phyloP scores from a whole-genome alignment of 2,888 invertebrate genomes.

The Amphipyra berbera region DNA sequence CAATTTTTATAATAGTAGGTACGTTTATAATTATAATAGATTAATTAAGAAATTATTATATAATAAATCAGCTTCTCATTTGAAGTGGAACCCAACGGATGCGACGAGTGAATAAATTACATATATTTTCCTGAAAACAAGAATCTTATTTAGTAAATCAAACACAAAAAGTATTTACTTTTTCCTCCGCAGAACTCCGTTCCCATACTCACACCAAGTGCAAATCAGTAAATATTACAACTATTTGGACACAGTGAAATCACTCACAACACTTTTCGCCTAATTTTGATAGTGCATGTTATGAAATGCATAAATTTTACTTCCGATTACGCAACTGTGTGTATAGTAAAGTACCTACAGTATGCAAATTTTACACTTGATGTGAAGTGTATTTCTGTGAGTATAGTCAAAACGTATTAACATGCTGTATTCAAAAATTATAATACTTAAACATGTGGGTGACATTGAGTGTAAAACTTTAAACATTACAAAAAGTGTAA shows the following conservation, averaged over 20 bases:
- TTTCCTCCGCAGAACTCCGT: too few species aligned
- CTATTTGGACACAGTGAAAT: background rate
- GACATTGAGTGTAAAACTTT: slow-evolving; percentile 11
- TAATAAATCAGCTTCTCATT: slow-evolving; percentile 63
- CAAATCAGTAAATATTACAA: slow-evolving; percentile 1
- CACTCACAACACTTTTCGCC: slow-evolving; percentile 17
- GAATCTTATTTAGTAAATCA: slow-evolving; percentile 29
- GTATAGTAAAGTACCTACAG: slow-evolving; percentile 3
- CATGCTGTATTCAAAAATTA: slow-evolving; percentile 38
- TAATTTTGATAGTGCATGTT: slow-evolving; percentile 14
- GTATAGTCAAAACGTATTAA: slow-evolving; percentile 12
- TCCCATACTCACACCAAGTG: slow-evolving; percentile 26
- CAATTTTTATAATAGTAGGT: slow-evolving; percentile 34
- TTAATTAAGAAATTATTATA: slow-evolving; percentile 46
- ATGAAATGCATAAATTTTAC: slow-evolving; percentile 1
- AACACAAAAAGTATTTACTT: background rate
- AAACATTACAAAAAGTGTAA: slow-evolving; percentile 27
- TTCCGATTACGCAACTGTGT: slow-evolving; percentile 10
- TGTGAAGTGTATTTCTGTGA: slow-evolving; percentile 45
- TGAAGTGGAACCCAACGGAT: slow-evolving; percentile 70
- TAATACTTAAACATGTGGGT: slow-evolving; percentile 22
- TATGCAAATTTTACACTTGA: slow-evolving; percentile 20
- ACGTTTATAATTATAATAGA: slow-evolving; percentile 21
- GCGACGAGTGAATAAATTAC: slow-evolving; percentile 73
- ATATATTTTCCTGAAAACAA: slow-evolving; percentile 85